phyloP scores from a whole-genome alignment of 2,888 invertebrate species.

The Spilarctia lutea region DNA sequence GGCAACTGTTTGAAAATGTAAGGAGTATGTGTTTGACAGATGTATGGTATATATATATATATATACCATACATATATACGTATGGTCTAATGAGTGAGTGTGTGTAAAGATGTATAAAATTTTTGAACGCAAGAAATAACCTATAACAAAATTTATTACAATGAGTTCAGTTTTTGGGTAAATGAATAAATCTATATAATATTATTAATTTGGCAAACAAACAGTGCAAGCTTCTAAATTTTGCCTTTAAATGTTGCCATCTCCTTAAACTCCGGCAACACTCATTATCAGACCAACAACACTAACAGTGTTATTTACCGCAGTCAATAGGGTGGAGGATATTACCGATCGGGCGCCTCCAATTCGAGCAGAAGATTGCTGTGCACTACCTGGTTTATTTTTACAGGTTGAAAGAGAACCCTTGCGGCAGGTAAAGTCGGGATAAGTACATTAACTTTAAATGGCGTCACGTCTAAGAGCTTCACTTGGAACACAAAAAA shows the following conservation, averaged over 20 bases:
- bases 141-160: not conserved
- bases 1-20: not conserved
- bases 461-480: not conserved
- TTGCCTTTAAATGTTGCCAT: not conserved
- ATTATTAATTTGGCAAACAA: not conserved
- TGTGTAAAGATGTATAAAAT: no score
- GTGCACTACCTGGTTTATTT: not conserved
- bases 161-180: not conserved
- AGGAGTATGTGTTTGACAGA: not conserved
- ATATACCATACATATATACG: no score
- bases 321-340: not conserved
- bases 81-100: no score
- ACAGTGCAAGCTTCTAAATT: not conserved
- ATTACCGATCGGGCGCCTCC: not conserved
- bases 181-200: no score
- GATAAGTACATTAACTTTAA: not conserved
- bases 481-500: not conserved
- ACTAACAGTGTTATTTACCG: not conserved
- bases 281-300: not conserved
- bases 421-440: not conserved
- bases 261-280: not conserved
- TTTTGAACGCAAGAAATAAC: not conserved
- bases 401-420: not conserved
- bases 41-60: no score
- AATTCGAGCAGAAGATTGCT: not conserved